Evolutionary conservation across 1,140 invertebrate species (phyloP), one percentile per base, ranked within the genome.

Genomic region (Aphidius gifuensis): DNA sequence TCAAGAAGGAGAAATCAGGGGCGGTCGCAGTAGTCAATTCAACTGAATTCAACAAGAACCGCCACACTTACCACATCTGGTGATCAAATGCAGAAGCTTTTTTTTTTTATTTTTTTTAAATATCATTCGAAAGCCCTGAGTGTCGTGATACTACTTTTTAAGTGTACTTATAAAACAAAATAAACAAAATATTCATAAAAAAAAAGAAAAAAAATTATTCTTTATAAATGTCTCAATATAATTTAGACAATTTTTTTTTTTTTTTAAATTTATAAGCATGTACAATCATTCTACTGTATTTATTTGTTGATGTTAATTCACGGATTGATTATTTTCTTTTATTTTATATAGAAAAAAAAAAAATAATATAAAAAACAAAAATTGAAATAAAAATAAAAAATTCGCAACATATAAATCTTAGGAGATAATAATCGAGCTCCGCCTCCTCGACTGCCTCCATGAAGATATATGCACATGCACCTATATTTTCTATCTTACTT

Each of bases 21-120:
- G 78, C 78, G 79, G 78, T 73, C 74, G 74, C 74, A 75, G 72
- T 69, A 69, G 72, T 76, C 75, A 79, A 77, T 80, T 79, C 74
- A 76, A 73, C 75, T 76, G 74, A 79, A 77, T 80, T 79, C 74
- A 76, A 73, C 75, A 71, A 71, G 69, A 77, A 76, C 73, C 62
- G 58, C 70, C 69, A 71, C 72, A 66, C 72, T 74, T 65, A 62
- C 75, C 68, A 76, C 78, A 80, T 78, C 77, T 80, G 71, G 73
- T 72, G 73, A 76, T 69, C 71, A 72, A 78, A 64, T 68, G 71
- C 58, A 44, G 68, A 62, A 74, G 39, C 73, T 53, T 57, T 60
- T 60, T n/a, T 48, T 60, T 57, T 50, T 44, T 49, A 48, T 59
- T 60, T 43, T 48, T 32, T 51, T 58, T 16, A 44, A 23, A 51